Percentiles rank a stretch among this genome's conserved stretches.
Evolutionary conservation across 1,140 invertebrate genomes (phyloP).

Genomic region (Eriosoma lanigerum): DNA sequence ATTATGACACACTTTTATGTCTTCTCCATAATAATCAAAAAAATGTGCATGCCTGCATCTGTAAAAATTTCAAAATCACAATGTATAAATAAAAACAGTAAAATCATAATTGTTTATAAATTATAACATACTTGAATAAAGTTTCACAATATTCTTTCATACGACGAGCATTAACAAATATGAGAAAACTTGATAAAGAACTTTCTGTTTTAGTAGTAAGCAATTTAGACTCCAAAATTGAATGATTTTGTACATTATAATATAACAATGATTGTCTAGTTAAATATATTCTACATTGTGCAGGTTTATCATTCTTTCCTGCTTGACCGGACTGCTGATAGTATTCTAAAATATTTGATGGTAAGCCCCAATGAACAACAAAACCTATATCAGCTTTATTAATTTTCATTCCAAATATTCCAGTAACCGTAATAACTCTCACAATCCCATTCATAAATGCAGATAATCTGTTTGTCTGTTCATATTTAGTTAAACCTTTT

Average conservation of each 20-base stretch:
- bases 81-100: too few species aligned
- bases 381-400: conserved; percentile 77
- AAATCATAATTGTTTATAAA: too few species aligned
- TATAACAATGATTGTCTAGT: conserved; percentile 60
- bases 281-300: conserved; percentile 70
- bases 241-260: conserved; percentile 68
- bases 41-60: too few species aligned
- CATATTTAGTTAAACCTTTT: conserved; percentile 61
- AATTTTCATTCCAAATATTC: conserved; percentile 77
- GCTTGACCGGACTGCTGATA: conserved; percentile 69
- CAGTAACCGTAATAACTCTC: conserved; percentile 66
- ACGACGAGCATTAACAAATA: conserved; percentile 64
- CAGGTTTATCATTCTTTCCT: conserved; percentile 66
- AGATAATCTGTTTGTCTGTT: conserved; percentile 60
- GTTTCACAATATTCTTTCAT: conserved; percentile 79
- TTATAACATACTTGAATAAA: conserved; percentile 64
- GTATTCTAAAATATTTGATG: conserved; percentile 70
- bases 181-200: conserved; percentile 66
- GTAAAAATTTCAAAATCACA: too few species aligned
- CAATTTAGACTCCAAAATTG: conserved; percentile 72
- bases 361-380: conserved; percentile 91
- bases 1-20: too few species aligned
- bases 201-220: conserved; percentile 63
- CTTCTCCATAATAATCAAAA: too few species aligned
- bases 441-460: conserved; percentile 68